Evolutionary conservation across 2,113 vertebrate genomes (phyloP), one percentile per base, ranked within the genome.

Genomic region (Lycaon pictus): DNA sequence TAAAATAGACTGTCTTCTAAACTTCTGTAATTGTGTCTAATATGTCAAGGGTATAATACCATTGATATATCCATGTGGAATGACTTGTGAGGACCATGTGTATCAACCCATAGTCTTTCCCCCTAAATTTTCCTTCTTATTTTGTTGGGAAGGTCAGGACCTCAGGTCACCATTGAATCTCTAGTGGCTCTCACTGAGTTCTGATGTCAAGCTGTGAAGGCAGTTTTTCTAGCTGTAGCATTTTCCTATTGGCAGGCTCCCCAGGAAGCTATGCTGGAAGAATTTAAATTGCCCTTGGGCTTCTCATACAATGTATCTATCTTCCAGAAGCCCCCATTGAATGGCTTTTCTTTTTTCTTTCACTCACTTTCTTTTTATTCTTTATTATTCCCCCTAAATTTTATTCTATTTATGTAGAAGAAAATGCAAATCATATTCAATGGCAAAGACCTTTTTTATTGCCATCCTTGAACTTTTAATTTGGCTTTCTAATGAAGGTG

Each of bases 191-290:
- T 81, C 19, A 10, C 22, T 32, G 29, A 90, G 25, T 71, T 92
- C 69, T 93, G 65, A 65, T 80, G 37, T 72, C 90, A 92, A 80
- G 60, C 23, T 95, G 23, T 96, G 65, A 94, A 97, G 93, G 90
- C 7, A 84, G 15, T 63, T 88, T 90, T 94, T 93, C 53, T 27
- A 62, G 53, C 48, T 72, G 63, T 67, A 84, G 29, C 74, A 71
- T 95, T 94, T 97, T 80, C 72, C 65, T 94, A 11, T 93, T 96
- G 90, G 62, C 77, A 93, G 32, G 43, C 60, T 88, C 87, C 63
- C 84, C 72, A 91, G 67, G 67, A 96, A 89, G 29, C 25, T 55
- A n/a, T 71, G 63, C 53, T 87, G 79, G 80, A 80, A 77, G n/a
- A 67, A 81, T 84, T 93, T 53, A 58, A 92, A 56, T 81, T 77